Evolutionary conservation across 37 sponge, comb jelly and placozoan genomes (phyloP), one percentile per base, ranked within the genome.

Genomic region (Beroe forskalii): DNA sequence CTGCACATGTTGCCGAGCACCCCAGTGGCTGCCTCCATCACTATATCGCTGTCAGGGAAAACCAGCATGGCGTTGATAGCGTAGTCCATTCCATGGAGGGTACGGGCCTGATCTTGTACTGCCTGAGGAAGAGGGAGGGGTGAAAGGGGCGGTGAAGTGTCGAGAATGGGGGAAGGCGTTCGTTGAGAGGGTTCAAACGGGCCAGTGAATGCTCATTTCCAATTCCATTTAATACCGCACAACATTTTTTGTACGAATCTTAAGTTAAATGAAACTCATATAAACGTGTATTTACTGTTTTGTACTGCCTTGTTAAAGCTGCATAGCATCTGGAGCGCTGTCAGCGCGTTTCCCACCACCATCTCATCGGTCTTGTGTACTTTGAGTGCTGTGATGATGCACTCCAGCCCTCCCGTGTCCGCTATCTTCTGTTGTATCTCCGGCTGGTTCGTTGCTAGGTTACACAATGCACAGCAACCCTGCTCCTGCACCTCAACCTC

Each of bases 1-100:
- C 48, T 42, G 55, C 86, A 80, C 86, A 80, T 80, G 86, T 80
- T 80, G 35, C 86, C 86, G 48, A 80, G 86, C 0, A 80, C 55
- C 27, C 86, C 86, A 2, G 55, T n/a, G 0, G 86, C 86, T 42
- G 86, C 86, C 40, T 80, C 86, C 44, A 80, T 44, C 27, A 80
- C 86, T 3, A 80, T 80, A 3, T 80, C 86, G 22, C 86, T 80
- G 19, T 12, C 30, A 24, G 86, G 55, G 86, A 80, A 80, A 6
- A 80, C 23, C 28, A 80, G 40, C 44, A 80, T 41, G 1, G 86
- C 37, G 55, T 80, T 80, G 37, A 80, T 80, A 22, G 86, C 86
- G 55, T 80, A 80, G 86, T 80, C 86, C 86, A 80, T 80, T 19
- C 20, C 86, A 48, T 80, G 86, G 12, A 80, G 86, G 12, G 28